Evolutionary conservation across 1,140 invertebrate genomes (phyloP).

Genomic region (Helicoverpa zea): DNA sequence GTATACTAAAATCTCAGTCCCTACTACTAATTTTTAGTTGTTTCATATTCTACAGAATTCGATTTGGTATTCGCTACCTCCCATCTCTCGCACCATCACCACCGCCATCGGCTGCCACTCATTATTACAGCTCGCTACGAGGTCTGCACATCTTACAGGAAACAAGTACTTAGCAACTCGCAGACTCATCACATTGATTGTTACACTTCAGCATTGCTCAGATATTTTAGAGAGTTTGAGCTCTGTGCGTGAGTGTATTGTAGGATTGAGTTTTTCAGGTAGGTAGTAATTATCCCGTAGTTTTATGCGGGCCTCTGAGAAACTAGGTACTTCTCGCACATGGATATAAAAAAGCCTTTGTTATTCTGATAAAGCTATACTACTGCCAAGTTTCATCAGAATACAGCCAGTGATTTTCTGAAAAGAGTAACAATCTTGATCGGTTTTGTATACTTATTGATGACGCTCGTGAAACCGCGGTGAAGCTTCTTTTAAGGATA

Average conservation of each 20-base stretch:
- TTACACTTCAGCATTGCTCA: conserved; percentile 6
- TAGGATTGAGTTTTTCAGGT: too few species aligned
- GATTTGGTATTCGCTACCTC: background rate
- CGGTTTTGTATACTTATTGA: too few species aligned
- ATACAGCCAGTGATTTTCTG: background rate
- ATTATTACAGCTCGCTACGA: conserved; percentile 33
- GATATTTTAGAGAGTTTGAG: background rate
- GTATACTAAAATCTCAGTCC: too few species aligned
- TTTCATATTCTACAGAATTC: background rate
- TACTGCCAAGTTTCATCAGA: background rate
- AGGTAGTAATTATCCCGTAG: too few species aligned
- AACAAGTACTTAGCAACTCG: conserved; percentile 15
- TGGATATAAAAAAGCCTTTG: too few species aligned
- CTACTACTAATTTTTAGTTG: too few species aligned
- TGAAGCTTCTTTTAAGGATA: too few species aligned
- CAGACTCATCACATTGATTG: conserved; percentile 34
- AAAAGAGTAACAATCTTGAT: too few species aligned
- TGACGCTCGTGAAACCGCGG: too few species aligned
- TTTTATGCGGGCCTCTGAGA: too few species aligned
- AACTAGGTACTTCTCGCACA: too few species aligned
- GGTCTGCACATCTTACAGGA: conserved; percentile 34
- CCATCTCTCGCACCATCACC: background rate
- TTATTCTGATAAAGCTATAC: too few species aligned
- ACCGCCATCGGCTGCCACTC: conserved; percentile 41
- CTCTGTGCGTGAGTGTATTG: background rate